Conservation (phyloP, 2,113 vertebrate genomes). For the Pelmatolapia mariae region DNA sequence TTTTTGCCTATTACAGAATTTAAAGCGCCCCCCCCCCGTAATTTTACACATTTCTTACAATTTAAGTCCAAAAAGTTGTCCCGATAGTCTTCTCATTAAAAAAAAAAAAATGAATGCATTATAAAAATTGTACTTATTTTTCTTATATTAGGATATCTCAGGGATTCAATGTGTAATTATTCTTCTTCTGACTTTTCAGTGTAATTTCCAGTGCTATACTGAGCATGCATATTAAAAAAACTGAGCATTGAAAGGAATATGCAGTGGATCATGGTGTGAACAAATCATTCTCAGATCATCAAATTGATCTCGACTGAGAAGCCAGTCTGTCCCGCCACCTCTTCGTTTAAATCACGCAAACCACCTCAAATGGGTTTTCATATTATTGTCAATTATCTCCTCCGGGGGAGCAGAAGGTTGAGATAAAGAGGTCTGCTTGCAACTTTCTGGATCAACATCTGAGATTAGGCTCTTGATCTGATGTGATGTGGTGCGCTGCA, state of each 20-base stretch:
- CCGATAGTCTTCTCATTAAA: background rate
- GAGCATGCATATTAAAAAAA: background rate
- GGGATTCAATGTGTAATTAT: background rate
- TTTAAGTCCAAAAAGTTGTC: background rate
- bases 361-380: constrained; percentile 34
- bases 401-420: constrained; percentile 7
- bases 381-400: constrained; percentile 38
- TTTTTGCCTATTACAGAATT: background rate
- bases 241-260: background rate
- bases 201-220: background rate
- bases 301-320: background rate
- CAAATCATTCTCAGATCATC: background rate
- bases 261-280: background rate
- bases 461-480: background rate
- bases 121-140: background rate
- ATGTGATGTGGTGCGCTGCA: constrained; percentile 48
- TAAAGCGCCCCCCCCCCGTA: background rate
- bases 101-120: background rate
- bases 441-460: constrained; percentile 49
- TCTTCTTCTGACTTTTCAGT: background rate
- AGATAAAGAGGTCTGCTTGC: constrained; percentile 47
- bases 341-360: constrained; percentile 2
- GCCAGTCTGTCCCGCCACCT: background rate
- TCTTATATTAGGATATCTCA: background rate
- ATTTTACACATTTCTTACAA: background rate